Conservation (phyloP, 2,113 vertebrate genomes). For the Meriones unguiculatus region DNA sequence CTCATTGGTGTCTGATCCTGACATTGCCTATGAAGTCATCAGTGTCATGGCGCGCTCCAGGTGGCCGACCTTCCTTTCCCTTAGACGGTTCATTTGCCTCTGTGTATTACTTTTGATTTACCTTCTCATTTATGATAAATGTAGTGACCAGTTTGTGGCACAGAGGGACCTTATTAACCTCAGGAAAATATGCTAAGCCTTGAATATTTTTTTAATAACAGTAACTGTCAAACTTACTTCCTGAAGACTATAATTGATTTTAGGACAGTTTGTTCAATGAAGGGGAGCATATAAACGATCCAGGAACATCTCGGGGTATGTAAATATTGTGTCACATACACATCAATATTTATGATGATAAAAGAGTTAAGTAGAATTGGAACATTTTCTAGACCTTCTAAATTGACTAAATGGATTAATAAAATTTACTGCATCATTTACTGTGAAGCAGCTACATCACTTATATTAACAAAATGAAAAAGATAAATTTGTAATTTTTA, state of each 20-base stretch:
- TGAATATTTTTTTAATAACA: constrained; percentile 53
- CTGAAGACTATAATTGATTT: constrained; percentile 53
- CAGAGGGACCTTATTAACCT: not conserved
- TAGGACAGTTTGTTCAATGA: constrained; percentile 60
- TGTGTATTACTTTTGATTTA: not conserved
- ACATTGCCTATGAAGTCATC: not conserved
- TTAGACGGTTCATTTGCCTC: not conserved
- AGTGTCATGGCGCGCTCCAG: not conserved
- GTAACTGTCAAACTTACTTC: constrained; percentile 54
- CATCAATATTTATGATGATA: constrained; percentile 79
- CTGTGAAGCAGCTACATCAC: constrained; percentile 65
- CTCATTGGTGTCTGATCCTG: not conserved
- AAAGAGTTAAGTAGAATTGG: constrained; percentile 64
- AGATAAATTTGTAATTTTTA: constrained; percentile 71
- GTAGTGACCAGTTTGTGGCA: not conserved
- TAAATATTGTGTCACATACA: constrained; percentile 68
- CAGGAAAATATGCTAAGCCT: not conserved
- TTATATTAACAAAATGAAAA: constrained; percentile 74
- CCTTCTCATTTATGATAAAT: not conserved
- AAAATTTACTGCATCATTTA: constrained; percentile 77
- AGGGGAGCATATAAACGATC: constrained; percentile 43
- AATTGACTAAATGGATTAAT: constrained; percentile 71
- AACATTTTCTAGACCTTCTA: constrained; percentile 81
- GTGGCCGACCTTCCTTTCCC: not conserved
- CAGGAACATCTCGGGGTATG: constrained; percentile 60